Evolutionary conservation across 35 echinoderm and acorn worm genomes (phyloP).

Genomic region (Ophiothrix spiculata): DNA sequence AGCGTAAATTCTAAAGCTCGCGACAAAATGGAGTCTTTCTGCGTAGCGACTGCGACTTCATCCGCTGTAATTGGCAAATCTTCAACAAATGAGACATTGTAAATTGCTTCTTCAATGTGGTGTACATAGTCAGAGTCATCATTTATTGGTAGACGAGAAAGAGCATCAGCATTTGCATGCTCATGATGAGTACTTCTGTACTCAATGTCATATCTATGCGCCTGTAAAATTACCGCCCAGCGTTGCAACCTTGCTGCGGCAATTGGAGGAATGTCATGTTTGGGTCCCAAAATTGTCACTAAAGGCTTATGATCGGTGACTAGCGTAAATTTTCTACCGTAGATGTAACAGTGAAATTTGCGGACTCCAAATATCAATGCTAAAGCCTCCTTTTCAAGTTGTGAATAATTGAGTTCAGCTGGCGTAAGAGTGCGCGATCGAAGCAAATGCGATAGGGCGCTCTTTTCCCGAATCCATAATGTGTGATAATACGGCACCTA

Average conservation of each 20-base stretch:
- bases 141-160: slow-evolving; percentile 24
- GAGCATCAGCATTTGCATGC: slow-evolving; percentile 50
- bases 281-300: slow-evolving; percentile 39
- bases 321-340: slow-evolving; percentile 55
- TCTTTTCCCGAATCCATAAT: slow-evolving; percentile 36
- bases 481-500: slow-evolving; percentile 53
- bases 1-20: slow-evolving; percentile 19
- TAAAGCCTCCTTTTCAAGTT: slow-evolving; percentile 59
- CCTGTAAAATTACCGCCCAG: slow-evolving; percentile 59
- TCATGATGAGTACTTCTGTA: slow-evolving; percentile 19
- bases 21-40: slow-evolving; percentile 35
- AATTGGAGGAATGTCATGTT: slow-evolving; percentile 31
- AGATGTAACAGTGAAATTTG: slow-evolving; percentile 57
- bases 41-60: slow-evolving; percentile 47
- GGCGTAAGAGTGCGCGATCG: slow-evolving; percentile 43
- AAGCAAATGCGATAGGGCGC: slow-evolving; percentile 46
- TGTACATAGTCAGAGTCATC: background rate
- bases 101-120: slow-evolving; percentile 23
- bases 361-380: slow-evolving; percentile 53
- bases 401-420: slow-evolving; percentile 58
- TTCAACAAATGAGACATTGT: slow-evolving; percentile 31
- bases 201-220: slow-evolving; percentile 31
- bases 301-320: slow-evolving; percentile 57
- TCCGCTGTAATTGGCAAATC: slow-evolving; percentile 40
- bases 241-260: slow-evolving; percentile 58